Base-by-base conservation (phyloP, 1,140 invertebrate genomes). In the Platorchestia sp. region DNA sequence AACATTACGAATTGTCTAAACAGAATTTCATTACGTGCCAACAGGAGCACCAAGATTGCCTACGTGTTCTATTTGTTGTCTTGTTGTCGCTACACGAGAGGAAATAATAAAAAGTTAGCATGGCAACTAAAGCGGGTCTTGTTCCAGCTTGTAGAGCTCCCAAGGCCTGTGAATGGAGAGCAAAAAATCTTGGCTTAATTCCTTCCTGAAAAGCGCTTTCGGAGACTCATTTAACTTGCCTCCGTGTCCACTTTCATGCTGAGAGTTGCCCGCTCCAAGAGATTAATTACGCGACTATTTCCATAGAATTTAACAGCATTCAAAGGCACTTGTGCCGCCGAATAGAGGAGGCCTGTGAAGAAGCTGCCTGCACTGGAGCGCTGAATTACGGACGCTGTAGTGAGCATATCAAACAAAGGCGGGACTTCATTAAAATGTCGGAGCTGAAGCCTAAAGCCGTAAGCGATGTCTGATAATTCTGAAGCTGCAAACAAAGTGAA, bases 251-350 rank as follows among this genome's bases (percentile, higher is more conserved):
- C 59, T 75, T 75, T 75, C 59, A 75, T 75, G 59, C 59, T 19
- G 59, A 75, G 59, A 75, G 59, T 75, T 75, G 1, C 59, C 59
- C 1, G 59, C 59, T 36, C 59, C 59, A 14, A 22, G 59, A 75
- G 59, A 75, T 75, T 75, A 75, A 75, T 75, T 75, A 75, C 59
- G 59, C 59, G 59, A 75, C 59, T 75, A 75, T 75, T 75, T 75
- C 59, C 59, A 75, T 75, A 75, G 59, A 75, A 36, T 75, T 75
- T 75, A 75, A 75, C 59, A 75, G 59, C 59, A 75, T 75, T 75
- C 59, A 75, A 75, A 75, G 10, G 59, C 59, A 36, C 59, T 75
- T 27, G 59, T 19, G 59, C 59, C 27, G 47, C 47, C 47, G 59
- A 14, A 10, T 10, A 75, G 36, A 22, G 27, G 27, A 75, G 59